phyloP scores from a whole-genome alignment of 2,797 vertebrate genomes.

The Acrocephalus scirpaceus region DNA sequence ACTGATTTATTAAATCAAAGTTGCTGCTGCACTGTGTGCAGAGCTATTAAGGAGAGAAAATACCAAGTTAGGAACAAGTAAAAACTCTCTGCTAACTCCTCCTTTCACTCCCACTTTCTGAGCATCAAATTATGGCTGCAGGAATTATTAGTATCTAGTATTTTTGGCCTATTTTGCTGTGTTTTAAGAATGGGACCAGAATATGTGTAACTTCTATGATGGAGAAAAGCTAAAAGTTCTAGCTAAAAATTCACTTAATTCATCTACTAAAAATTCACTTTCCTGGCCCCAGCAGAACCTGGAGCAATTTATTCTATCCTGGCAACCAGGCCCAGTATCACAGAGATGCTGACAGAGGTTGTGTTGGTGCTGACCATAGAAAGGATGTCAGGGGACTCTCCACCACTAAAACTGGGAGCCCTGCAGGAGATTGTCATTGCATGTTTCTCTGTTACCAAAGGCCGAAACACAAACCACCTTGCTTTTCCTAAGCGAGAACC shows the following conservation, averaged over 20 bases:
- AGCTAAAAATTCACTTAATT: no score
- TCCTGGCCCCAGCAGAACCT: background rate
- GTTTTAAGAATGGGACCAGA: background rate
- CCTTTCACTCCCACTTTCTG: background rate
- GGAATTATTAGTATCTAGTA: background rate
- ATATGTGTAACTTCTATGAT: no score
- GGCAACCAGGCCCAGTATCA: background rate
- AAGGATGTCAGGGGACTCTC: background rate
- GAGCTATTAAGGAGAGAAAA: background rate
- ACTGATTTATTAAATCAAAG: conserved; percentile 52
- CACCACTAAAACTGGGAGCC: background rate
- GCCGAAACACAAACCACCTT: background rate
- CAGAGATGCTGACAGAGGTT: background rate
- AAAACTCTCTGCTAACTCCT: background rate
- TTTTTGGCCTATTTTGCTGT: background rate
- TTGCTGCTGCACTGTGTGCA: background rate
- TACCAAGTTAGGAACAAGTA: conserved; percentile 18
- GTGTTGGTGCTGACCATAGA: background rate
- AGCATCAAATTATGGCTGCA: background rate
- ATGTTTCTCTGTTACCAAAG: background rate
- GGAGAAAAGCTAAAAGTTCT: no score
- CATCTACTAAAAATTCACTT: background rate
- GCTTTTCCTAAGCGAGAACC: background rate
- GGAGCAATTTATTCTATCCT: background rate
- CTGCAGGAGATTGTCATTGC: fast-evolving